These are phyloP conservation scores for Forbesichthys agassizii DNA, from an alignment of 2,113 vertebrate species.

Conservation along the genomic window DNA sequence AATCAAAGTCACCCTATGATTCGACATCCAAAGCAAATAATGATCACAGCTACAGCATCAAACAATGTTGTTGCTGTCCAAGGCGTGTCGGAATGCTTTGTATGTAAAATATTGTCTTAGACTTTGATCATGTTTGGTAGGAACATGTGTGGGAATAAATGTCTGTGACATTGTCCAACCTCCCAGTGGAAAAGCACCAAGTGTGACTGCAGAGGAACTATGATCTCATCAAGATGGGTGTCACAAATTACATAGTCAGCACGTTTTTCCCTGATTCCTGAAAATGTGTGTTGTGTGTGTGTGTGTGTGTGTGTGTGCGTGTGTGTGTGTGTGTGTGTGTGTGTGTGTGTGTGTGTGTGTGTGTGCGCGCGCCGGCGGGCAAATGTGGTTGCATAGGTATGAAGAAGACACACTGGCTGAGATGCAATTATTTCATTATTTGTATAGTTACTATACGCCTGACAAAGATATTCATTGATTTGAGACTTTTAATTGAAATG, in stretches of 20 bases:
- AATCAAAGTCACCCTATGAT: constrained; percentile 45
- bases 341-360: background rate
- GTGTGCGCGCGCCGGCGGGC: background rate
- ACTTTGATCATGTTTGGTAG: constrained; percentile 50
- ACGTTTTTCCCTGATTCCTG: constrained; percentile 5
- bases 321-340: no score
- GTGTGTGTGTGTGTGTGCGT: background rate
- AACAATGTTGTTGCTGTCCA: constrained; percentile 23
- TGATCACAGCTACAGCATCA: constrained; percentile 28
- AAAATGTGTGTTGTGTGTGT: background rate
- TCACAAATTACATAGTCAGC: constrained; percentile 25
- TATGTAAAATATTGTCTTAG: constrained; percentile 59
- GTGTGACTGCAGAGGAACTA: constrained; percentile 2
- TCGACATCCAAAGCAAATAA: constrained; percentile 47
- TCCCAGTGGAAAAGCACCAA: constrained; percentile 1
- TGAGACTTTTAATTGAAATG: background rate
- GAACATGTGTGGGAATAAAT: constrained; percentile 8
- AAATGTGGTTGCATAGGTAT: background rate
- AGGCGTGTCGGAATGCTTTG: constrained; percentile 26
- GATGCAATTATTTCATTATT: no score
- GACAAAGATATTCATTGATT: background rate
- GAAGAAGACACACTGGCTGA: background rate
- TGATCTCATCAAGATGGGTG: constrained; percentile 10
- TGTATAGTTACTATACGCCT: no score
- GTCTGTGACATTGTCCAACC: background rate